These are phyloP conservation scores for Cylas formicarius DNA, from an alignment of 1,140 invertebrate genomes.

Conservation along the genomic window DNA sequence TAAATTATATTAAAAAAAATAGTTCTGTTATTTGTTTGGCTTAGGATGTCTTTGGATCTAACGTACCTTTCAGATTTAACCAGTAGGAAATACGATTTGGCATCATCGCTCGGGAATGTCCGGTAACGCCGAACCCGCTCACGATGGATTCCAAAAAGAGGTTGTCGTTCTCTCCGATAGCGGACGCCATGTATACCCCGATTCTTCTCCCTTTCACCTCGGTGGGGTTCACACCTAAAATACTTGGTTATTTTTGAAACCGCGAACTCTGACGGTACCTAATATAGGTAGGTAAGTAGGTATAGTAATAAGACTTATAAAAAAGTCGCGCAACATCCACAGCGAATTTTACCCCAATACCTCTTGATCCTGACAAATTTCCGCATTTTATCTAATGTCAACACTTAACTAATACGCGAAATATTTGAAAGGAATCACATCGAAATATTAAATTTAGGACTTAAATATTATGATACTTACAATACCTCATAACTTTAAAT, in stretches of 20 bases:
- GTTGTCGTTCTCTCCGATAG: constrained; percentile 53
- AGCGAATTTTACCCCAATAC: too few species aligned
- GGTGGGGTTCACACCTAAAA: constrained; percentile 55
- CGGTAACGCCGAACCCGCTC: constrained; percentile 56
- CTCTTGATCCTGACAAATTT: too few species aligned
- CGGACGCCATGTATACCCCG: constrained; percentile 61
- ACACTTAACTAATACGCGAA: too few species aligned
- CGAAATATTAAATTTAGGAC: too few species aligned
- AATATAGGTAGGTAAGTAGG: constrained; percentile 25
- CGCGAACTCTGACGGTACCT: too few species aligned
- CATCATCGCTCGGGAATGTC: constrained; percentile 60
- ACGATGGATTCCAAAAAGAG: constrained; percentile 39
- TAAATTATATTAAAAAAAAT: too few species aligned
- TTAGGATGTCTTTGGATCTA: too few species aligned
- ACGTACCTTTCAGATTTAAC: constrained; percentile 54
- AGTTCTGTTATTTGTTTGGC: too few species aligned
- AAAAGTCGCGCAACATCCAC: constrained; percentile 4
- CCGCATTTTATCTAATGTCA: too few species aligned
- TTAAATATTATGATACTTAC: too few species aligned
- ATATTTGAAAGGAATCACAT: too few species aligned
- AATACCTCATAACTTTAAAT: too few species aligned
- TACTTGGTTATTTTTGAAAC: constrained; percentile 4
- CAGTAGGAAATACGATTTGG: constrained; percentile 59
- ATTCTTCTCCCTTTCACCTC: constrained; percentile 55
- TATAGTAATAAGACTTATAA: constrained; percentile 1